A percentile compares a stretch with the other conserved stretches of the same genome.
phyloP scores from a whole-genome alignment of 2,113 vertebrate species.

The Odocoileus virginianus region DNA sequence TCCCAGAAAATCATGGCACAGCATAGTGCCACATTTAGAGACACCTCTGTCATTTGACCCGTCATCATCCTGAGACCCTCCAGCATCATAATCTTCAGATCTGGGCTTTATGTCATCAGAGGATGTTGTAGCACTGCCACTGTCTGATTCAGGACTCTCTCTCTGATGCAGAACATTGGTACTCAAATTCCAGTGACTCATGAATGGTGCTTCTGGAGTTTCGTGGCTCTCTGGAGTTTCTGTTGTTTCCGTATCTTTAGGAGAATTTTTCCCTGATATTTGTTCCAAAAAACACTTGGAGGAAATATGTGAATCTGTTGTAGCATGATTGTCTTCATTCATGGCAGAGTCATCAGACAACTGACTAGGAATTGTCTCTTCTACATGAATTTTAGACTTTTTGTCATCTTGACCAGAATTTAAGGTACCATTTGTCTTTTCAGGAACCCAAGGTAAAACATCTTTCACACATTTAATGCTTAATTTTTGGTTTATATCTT shows the following conservation, averaged over 20 bases:
- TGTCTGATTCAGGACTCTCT: conserved; percentile 94
- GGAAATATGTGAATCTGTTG: conserved; percentile 63
- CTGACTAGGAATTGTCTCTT: conserved; percentile 63
- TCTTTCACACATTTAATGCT: conserved; percentile 37
- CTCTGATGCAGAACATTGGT: conserved; percentile 80
- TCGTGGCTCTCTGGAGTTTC: conserved; percentile 84
- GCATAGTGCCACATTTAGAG: conserved; percentile 95
- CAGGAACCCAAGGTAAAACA: conserved; percentile 46
- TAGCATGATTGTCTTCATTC: conserved; percentile 56
- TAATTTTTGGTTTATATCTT: conserved; percentile 40
- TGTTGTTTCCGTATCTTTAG: conserved; percentile 79
- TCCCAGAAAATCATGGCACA: conserved; percentile 95
- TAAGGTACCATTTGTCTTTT: conserved; percentile 31
- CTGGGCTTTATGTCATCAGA: conserved; percentile 98
- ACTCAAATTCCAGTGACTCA: conserved; percentile 85
- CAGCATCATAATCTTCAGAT: conserved; percentile 97
- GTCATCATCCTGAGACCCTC: conserved; percentile 98
- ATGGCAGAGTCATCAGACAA: conserved; percentile 54
- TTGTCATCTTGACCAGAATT: conserved; percentile 54
- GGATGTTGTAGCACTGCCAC: conserved; percentile 93
- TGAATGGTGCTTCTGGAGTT: conserved; percentile 82
- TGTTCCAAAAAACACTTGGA: conserved; percentile 76
- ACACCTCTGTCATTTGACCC: conserved; percentile 92
- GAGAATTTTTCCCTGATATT: conserved; percentile 77
- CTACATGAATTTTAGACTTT: conserved; percentile 35